phyloP scores from a whole-genome alignment of 30 jellyfish, hydroid and myxozoan genomes.

The Aurelia sp. region DNA sequence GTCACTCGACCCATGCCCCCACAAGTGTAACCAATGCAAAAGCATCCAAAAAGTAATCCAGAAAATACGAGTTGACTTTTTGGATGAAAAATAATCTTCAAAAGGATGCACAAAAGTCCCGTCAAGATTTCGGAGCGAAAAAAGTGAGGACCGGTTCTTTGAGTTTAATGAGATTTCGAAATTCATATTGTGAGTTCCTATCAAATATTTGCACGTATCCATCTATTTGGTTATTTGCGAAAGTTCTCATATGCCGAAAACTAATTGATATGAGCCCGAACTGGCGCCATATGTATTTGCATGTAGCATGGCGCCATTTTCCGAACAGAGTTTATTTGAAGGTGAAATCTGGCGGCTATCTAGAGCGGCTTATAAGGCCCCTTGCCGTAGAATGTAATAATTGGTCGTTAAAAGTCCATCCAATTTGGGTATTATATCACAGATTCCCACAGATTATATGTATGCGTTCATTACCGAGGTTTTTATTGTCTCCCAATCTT shows the following conservation, averaged over 20 bases:
- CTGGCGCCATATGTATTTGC: constrained; percentile 75
- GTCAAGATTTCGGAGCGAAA: background rate
- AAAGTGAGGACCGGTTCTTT: background rate
- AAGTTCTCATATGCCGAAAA: constrained; percentile 30
- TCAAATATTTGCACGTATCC: constrained; percentile 52
- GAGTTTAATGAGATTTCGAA: constrained; percentile 1
- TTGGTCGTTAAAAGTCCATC: background rate
- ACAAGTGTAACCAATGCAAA: background rate
- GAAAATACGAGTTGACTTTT: background rate
- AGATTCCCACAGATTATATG: too few species aligned
- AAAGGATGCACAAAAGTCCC: background rate
- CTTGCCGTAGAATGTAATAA: constrained; percentile 3
- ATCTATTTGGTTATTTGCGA: constrained; percentile 54
- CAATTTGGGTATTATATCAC: too few species aligned
- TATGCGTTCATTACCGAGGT: too few species aligned
- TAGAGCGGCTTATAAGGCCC: background rate
- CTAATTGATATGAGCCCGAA: constrained; percentile 25
- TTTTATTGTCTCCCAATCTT: too few species aligned
- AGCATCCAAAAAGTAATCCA: constrained; percentile 6
- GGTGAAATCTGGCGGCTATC: constrained; percentile 42
- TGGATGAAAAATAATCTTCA: background rate
- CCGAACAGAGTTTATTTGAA: constrained; percentile 41
- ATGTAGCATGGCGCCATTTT: constrained; percentile 53
- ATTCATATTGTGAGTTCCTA: constrained; percentile 15
- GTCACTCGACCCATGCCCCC: too few species aligned